These are phyloP conservation scores for Fragum fragum DNA, from an alignment of 2,888 invertebrate species.

Conservation along the genomic window DNA sequence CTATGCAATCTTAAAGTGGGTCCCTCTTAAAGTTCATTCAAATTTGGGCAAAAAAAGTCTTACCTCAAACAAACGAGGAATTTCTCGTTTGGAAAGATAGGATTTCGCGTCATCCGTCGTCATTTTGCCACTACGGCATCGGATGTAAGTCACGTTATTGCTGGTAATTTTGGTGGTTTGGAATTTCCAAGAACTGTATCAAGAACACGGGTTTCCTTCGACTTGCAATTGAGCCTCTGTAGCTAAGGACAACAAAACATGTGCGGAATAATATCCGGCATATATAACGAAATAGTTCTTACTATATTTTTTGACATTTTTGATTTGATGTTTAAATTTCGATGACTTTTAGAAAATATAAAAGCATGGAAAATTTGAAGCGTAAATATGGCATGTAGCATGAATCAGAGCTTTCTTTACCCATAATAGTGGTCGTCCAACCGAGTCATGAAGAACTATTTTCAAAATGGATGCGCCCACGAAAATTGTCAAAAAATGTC, in stretches of 20 bases:
- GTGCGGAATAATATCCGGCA: slow-evolving; percentile 62
- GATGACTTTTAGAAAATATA: no score
- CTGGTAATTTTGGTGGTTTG: slow-evolving; percentile 76
- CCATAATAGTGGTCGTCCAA: background rate
- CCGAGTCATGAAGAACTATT: slow-evolving; percentile 45
- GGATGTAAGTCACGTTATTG: slow-evolving; percentile 75
- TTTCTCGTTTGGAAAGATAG: slow-evolving; percentile 87
- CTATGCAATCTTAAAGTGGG: no score
- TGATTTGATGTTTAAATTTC: no score
- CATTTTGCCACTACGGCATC: slow-evolving; percentile 83
- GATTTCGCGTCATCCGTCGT: slow-evolving; percentile 87
- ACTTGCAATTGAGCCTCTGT: slow-evolving; percentile 59
- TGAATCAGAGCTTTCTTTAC: no score
- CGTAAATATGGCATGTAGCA: no score
- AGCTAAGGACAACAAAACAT: slow-evolving; percentile 83
- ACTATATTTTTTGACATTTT: no score
- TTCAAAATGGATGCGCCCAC: slow-evolving; percentile 76
- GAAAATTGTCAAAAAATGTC: background rate
- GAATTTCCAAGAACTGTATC: slow-evolving; percentile 10
- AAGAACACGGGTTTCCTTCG: background rate
- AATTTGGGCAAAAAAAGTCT: slow-evolving; percentile 36
- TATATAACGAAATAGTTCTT: slow-evolving; percentile 36
- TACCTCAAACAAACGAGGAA: slow-evolving; percentile 88
- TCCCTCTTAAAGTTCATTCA: no score
- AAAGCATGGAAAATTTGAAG: no score